Evolutionary conservation across 2,113 vertebrate genomes (phyloP).

Genomic region (Alectura lathami): DNA sequence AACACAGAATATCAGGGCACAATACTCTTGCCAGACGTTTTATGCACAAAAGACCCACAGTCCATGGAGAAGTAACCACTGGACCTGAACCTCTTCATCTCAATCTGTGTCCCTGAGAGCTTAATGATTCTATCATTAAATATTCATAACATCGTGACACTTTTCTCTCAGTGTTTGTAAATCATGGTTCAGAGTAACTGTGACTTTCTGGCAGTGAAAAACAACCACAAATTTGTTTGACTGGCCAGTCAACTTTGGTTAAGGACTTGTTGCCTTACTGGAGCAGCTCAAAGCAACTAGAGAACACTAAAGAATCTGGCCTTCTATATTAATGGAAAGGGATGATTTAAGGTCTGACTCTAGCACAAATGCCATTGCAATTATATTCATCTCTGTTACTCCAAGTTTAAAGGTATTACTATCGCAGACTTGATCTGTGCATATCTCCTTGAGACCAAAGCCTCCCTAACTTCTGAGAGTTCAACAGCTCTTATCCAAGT

Average conservation of each 20-base stretch:
- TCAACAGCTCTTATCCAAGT: background rate
- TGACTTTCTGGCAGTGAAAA: background rate
- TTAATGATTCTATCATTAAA: background rate
- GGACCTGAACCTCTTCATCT: background rate
- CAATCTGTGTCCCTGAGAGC: background rate
- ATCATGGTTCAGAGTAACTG: background rate
- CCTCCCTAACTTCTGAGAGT: background rate
- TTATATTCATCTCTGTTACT: background rate
- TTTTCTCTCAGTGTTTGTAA: background rate
- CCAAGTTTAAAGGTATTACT: background rate
- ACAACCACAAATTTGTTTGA: background rate
- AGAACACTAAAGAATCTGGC: background rate
- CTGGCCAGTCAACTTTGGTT: background rate
- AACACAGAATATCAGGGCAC: background rate
- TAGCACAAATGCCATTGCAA: background rate
- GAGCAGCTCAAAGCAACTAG: background rate
- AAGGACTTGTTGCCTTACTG: background rate
- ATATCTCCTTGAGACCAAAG: background rate
- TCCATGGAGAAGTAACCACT: background rate
- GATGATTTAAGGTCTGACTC: background rate
- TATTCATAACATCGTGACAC: background rate
- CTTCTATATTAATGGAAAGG: background rate
- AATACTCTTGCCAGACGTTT: background rate
- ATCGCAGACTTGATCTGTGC: background rate
- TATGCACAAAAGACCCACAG: background rate